These are phyloP conservation scores for Dermolepida albohirtum DNA, from an alignment of 2,888 invertebrate species.

Conservation along the genomic window DNA sequence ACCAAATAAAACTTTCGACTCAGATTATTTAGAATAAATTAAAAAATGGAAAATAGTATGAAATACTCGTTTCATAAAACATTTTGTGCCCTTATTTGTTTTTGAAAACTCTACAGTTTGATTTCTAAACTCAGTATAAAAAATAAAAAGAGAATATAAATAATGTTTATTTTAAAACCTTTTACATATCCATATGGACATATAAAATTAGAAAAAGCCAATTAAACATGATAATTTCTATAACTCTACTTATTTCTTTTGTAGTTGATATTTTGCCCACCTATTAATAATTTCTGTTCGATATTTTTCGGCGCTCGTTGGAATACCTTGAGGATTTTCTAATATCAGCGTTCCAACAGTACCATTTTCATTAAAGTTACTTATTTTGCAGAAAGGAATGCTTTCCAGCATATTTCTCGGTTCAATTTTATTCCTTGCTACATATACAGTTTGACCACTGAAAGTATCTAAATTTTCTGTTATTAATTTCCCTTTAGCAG, in stretches of 20 bases:
- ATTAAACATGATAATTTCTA: neutral
- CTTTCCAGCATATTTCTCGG: conserved; percentile 37
- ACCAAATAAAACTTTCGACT: too few species aligned
- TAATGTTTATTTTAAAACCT: too few species aligned
- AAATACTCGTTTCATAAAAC: too few species aligned
- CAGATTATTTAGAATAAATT: too few species aligned
- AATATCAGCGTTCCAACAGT: conserved; percentile 71
- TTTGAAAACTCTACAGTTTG: too few species aligned
- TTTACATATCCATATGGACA: too few species aligned
- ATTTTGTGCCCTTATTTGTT: too few species aligned
- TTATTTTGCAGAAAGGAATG: conserved; percentile 40
- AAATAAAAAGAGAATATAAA: too few species aligned
- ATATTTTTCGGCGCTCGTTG: conserved; percentile 37
- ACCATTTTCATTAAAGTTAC: conserved; percentile 58
- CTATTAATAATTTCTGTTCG: conserved; percentile 38
- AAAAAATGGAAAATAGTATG: too few species aligned
- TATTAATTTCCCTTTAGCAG: conserved; percentile 63
- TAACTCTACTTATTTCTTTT: neutral
- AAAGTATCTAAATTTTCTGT: conserved; percentile 63
- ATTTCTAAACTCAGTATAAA: too few species aligned
- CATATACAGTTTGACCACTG: conserved; percentile 67
- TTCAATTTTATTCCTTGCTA: conserved; percentile 49
- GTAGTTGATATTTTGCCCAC: conserved; percentile 35
- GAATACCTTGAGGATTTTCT: conserved; percentile 74
- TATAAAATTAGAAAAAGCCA: neutral